phyloP scores from a whole-genome alignment of 2,113 vertebrate species.

The Aegotheles bennettii region DNA sequence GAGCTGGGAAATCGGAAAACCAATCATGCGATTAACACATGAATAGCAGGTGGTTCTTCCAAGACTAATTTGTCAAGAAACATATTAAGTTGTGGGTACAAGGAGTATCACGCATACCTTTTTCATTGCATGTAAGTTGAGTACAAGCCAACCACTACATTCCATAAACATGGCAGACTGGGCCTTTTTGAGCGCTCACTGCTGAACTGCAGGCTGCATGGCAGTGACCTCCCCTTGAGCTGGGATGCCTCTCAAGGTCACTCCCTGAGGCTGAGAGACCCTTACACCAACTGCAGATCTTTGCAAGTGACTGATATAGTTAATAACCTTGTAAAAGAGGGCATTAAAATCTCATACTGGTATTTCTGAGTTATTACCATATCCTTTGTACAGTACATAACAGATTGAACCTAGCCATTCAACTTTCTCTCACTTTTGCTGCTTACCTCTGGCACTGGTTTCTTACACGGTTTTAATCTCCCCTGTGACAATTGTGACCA shows the following conservation, averaged over 20 bases:
- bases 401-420: neutral
- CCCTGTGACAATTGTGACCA: neutral
- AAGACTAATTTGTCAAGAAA: neutral
- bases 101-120: neutral
- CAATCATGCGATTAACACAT: neutral
- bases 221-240: neutral
- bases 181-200: neutral
- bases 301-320: fast-evolving
- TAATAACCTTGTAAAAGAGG: neutral
- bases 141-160: neutral
- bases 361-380: neutral
- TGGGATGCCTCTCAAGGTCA: neutral
- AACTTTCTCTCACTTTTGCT: neutral
- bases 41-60: neutral
- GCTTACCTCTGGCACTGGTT: neutral
- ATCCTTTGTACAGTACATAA: neutral
- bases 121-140: neutral
- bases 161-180: neutral
- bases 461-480: neutral
- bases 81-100: neutral
- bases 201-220: neutral
- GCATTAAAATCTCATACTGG: neutral
- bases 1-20: neutral
- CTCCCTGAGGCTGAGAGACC: neutral
- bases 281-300: neutral